Base-by-base conservation (phyloP, 2,797 vertebrate genomes). In the Clamator glandarius region DNA sequence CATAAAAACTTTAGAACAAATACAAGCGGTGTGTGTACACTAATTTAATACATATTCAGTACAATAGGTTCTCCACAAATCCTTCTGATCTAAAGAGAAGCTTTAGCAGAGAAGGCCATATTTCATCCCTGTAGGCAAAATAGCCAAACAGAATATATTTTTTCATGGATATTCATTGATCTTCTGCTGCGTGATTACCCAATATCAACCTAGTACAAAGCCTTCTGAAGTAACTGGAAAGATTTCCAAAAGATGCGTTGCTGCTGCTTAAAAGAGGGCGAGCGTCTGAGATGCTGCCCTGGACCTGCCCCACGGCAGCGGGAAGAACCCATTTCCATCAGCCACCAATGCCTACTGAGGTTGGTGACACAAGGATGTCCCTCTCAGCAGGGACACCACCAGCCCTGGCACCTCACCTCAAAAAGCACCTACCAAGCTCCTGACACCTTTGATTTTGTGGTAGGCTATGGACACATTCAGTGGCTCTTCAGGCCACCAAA, bases 111-210 rank as follows among this genome's bases (percentile, higher is more conserved):
- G 36, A 16, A 18, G 70, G 36, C 89, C 2, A 0, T 54, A 42
- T 86, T 76, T 69, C 75, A 81, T 10, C 74, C 76, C 74, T 3
- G 8, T 1, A 25, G 80, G 67, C 84, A 81, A 70, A 55, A 10
- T 3, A 57, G 50, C 50, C 88, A 63, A 61, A 28, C 35, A n/a
- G 23, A 75, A 41, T 7, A 42, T 6, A 1, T n/a, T 79, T 91
- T 55, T 29, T 35, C 87, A 64, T 59, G 79, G 92, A 63, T 89
- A 75, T 81, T 83, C 91, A 87, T 72, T 64, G 95, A 92, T 88
- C 78, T 73, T 59, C 58, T 42, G 69, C 50, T 26, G 44, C 1
- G 4, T 7, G 68, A 89, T 90, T 51, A 66, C 66, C 78, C 54
- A 62, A 5, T 9, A 2, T 2, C 35, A 78, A 76, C 59, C 91